Conservation (phyloP, 2,113 vertebrate species). For the Cisticola juncidis region DNA sequence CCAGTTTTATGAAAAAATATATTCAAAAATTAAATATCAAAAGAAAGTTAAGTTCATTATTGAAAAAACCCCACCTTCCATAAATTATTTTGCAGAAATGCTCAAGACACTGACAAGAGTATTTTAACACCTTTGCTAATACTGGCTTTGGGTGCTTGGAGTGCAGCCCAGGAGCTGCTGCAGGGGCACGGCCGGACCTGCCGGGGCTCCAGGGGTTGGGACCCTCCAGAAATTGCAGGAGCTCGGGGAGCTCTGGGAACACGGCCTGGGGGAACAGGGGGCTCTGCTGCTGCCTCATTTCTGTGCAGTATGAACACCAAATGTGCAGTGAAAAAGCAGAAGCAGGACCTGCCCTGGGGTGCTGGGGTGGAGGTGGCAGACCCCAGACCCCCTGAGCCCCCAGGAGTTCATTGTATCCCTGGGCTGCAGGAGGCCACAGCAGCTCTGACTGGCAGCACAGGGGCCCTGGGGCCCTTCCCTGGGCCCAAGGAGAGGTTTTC, state of each 20-base stretch:
- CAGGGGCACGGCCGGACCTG: background rate
- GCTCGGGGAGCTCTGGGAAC: background rate
- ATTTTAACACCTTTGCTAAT: background rate
- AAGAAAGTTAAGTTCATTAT: conserved; percentile 48
- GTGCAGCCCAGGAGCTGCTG: background rate
- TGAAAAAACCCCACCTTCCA: background rate
- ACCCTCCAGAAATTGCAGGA: background rate
- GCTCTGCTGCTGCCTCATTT: background rate
- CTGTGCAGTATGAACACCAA: background rate
- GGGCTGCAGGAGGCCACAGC: background rate
- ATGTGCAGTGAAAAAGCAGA: fast-evolving
- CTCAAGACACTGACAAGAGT: conserved; percentile 14
- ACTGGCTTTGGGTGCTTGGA: conserved; percentile 4
- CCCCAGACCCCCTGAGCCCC: background rate
- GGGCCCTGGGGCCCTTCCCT: no score
- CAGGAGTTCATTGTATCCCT: fast-evolving
- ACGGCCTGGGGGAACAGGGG: background rate
- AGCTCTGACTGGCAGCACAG: background rate
- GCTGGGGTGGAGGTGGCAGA: background rate
- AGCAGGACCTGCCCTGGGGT: background rate
- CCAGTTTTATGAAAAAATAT: conserved; percentile 67
- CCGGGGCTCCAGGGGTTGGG: background rate
- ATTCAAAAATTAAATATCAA: conserved; percentile 69
- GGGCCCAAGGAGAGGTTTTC: background rate
- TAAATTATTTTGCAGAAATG: conserved; percentile 60